These are phyloP conservation scores for Takifugu bimaculatus DNA, from an alignment of 2,113 vertebrate species.

Conservation along the genomic window DNA sequence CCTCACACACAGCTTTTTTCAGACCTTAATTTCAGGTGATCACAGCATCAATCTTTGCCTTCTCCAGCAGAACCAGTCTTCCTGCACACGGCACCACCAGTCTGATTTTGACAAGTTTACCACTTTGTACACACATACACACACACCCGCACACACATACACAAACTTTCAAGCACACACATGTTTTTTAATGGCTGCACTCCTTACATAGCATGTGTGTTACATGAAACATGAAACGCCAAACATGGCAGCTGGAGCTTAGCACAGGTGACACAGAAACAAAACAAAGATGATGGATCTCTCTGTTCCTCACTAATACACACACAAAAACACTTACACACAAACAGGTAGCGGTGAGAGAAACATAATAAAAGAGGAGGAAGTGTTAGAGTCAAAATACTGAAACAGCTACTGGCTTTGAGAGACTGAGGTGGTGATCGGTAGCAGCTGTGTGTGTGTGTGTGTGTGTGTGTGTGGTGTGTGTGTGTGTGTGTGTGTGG, in stretches of 20 bases:
- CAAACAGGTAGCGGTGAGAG: slow-evolving; percentile 29
- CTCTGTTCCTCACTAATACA: slow-evolving; percentile 20
- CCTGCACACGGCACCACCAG: no score
- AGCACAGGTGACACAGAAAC: slow-evolving; percentile 72
- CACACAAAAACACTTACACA: slow-evolving; percentile 25
- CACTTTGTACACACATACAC: neutral
- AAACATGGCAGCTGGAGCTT: slow-evolving; percentile 75
- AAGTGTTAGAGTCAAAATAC: slow-evolving; percentile 74
- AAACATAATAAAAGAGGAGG: slow-evolving; percentile 71
- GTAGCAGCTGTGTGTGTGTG: slow-evolving; percentile 66
- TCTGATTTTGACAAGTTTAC: no score
- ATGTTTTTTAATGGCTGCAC: slow-evolving; percentile 39
- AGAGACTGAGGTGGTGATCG: slow-evolving; percentile 70
- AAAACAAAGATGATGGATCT: slow-evolving; percentile 72
- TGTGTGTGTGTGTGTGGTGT: slow-evolving; percentile 29
- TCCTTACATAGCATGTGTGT: slow-evolving; percentile 42
- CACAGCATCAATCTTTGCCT: no score
- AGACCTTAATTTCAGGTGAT: no score
- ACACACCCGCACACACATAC: slow-evolving; percentile 49
- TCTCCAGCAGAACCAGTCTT: no score
- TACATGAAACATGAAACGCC: slow-evolving; percentile 69
- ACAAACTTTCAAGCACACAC: slow-evolving; percentile 36
- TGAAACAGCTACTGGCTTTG: slow-evolving; percentile 68
- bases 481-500: slow-evolving; percentile 47
- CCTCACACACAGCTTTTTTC: no score